These are phyloP conservation scores for Caranx ignobilis DNA, from an alignment of 2,113 vertebrate genomes.

Conservation along the genomic window DNA sequence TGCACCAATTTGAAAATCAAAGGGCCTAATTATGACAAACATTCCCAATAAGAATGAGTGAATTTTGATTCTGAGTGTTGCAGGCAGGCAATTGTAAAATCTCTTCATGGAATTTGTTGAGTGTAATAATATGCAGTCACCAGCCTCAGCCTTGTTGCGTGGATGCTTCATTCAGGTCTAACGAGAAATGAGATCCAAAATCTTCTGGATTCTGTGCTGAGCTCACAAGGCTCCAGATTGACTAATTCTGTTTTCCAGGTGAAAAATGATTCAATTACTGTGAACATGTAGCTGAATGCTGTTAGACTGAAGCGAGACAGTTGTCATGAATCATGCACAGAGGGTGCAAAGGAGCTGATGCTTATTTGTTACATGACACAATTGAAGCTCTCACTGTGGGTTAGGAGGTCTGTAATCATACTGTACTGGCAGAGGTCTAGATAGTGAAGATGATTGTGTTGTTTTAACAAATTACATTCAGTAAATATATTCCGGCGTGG, in stretches of 20 bases:
- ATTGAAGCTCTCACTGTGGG: not conserved
- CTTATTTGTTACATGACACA: constrained; percentile 14
- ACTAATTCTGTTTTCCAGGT: constrained; percentile 79
- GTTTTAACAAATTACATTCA: not conserved
- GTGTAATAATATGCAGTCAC: not conserved
- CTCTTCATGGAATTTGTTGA: constrained; percentile 1
- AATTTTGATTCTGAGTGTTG: not conserved
- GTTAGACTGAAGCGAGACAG: constrained; percentile 75
- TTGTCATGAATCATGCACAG: constrained; percentile 75
- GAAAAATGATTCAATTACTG: constrained; percentile 84
- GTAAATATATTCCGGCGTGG: not conserved
- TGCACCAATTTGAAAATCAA: too few relatives aligned
- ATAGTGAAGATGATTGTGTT: not conserved
- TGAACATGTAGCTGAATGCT: constrained; percentile 80
- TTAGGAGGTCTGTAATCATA: constrained; percentile 27
- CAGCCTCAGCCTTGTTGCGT: not conserved
- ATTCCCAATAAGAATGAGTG: not conserved
- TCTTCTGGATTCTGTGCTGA: not conserved
- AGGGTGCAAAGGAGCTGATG: constrained; percentile 36
- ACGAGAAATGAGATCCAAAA: constrained; percentile 2
- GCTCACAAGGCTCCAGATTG: constrained; percentile 46
- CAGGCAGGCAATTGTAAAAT: not conserved
- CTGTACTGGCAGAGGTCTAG: not conserved
- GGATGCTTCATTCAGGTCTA: not conserved
- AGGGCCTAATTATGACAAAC: not conserved